These are phyloP conservation scores for Xylophagus ater DNA, from an alignment of 2,888 invertebrate species.

Conservation along the genomic window DNA sequence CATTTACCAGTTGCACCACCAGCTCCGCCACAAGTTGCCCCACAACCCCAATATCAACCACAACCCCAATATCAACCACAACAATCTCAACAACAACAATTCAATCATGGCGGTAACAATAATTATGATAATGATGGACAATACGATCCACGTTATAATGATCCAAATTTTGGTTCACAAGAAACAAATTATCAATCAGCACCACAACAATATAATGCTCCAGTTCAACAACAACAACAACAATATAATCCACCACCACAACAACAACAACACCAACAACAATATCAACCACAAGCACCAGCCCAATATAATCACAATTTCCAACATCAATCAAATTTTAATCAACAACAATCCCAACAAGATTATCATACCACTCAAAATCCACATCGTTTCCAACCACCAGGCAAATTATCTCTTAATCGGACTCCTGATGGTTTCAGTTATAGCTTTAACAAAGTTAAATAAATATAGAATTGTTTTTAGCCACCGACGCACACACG, in stretches of 20 bases:
- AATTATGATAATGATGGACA: constrained; percentile 36
- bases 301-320: constrained; percentile 28
- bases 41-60: constrained; percentile 43
- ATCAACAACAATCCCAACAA: constrained; percentile 40
- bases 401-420: constrained; percentile 75
- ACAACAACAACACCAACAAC: constrained; percentile 28
- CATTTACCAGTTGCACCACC: constrained; percentile 60
- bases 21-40: constrained; percentile 42
- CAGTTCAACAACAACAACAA: constrained; percentile 33
- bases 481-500: no score
- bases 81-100: constrained; percentile 25
- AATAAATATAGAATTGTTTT: no score
- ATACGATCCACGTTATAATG: constrained; percentile 38
- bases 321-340: constrained; percentile 26
- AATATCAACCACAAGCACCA: constrained; percentile 42
- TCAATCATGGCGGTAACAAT: constrained; percentile 22
- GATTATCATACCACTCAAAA: constrained; percentile 48
- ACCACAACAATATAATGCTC: constrained; percentile 47
- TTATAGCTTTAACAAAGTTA: constrained; percentile 67
- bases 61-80: constrained; percentile 41
- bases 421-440: constrained; percentile 81
- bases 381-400: constrained; percentile 68
- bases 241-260: constrained; percentile 35
- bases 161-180: constrained; percentile 24
- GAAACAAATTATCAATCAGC: constrained; percentile 9